Base-by-base conservation (phyloP, 2,888 invertebrate genomes). In the Gymnoscelis rufifasciata region DNA sequence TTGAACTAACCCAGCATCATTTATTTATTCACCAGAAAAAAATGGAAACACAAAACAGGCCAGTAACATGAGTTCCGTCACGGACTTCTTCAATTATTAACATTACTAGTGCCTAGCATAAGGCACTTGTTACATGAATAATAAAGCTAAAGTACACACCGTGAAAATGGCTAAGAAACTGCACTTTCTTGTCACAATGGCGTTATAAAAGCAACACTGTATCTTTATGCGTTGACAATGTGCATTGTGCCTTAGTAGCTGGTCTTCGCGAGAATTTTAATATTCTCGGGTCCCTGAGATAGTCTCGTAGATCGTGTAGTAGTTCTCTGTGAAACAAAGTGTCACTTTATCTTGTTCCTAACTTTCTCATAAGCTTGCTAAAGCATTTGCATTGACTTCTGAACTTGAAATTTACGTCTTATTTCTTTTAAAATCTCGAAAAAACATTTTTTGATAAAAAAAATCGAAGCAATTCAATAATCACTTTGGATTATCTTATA, bases 171-270 rank as follows among this genome's bases (percentile, higher is more conserved):
- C 68, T 72, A 80, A 80, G 80, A 74, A 80, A 77, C 72, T 71
- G 76, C 76, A 74, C 71, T 73, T 81, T 78, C 51, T 47, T 70
- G 80, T 64, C 69, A 87, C 87, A 87, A 87, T 86, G 67, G 82
- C 62, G 71, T 68, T 81, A 77, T 83, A 79, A 83, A 83, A 64
- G 83, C 83, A 80, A 84, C 86, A 82, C 56, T 84, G 83, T 84
- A 78, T 75, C 73, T 83, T 83, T 81, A 80, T 76, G 71, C 78
- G 79, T 79, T 83, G 83, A 86, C 84, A 86, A 79, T 83, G 75
- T 78, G 78, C 77, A 83, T 79, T 84, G 83, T 83, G 74, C 78
- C 70, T 75, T 69, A 76, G 64, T 66, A 64, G 60, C 62, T 51
- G 54, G 57, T 52, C 52, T 57, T 54, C 49, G 40, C 46, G 40